Base-by-base conservation (phyloP, 2,797 vertebrate genomes). In the Acrocephalus scirpaceus region DNA sequence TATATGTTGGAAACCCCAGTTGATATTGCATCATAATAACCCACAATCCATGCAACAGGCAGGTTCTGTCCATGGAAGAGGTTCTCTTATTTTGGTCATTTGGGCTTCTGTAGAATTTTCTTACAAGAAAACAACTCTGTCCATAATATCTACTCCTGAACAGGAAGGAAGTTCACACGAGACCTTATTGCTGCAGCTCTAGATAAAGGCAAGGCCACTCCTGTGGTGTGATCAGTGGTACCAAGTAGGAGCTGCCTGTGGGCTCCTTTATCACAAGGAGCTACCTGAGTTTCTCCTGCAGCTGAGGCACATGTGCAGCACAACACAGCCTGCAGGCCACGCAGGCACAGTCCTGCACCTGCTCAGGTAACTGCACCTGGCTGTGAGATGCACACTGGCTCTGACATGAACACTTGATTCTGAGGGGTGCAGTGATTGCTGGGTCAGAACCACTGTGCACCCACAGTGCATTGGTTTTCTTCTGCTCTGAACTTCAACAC, bases 321-420 rank as follows among this genome's bases (percentile, higher is more conserved):
- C 25, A 32, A 1, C 0, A 2, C 10, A 62, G 16, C n/a, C 61
- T 40, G 36, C 11, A 16, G n/a, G 16, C 13, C 61, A 21, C 0
- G 0, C 16, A 21, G 53, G 17, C 23, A 11, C 13, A 22, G 40
- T 4, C 32, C 44, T 48, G 38, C 29, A 29, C 16, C 45, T 38
- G 4, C 42, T 54, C 26, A 20, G 40, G 32, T 9, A 5, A 9
- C 5, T 38, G 38, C 40, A 20, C 11, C 56, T n/a, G n/a, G n/a
- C 47, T n/a, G 11, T 14, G 34, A 7, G 6, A 5, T 1, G 16
- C 9, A 4, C 13, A 4, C 11, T 42, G 27, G 4, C 29, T 36
- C 9, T 14, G 32, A 7, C 7, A 11, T 4, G 2, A 29, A 2
- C 40, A 1, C 30, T 32, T 32, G 23, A 3, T 34, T 32, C 14